Base-by-base conservation (phyloP, 2,888 invertebrate genomes). In the Phania funesta region DNA sequence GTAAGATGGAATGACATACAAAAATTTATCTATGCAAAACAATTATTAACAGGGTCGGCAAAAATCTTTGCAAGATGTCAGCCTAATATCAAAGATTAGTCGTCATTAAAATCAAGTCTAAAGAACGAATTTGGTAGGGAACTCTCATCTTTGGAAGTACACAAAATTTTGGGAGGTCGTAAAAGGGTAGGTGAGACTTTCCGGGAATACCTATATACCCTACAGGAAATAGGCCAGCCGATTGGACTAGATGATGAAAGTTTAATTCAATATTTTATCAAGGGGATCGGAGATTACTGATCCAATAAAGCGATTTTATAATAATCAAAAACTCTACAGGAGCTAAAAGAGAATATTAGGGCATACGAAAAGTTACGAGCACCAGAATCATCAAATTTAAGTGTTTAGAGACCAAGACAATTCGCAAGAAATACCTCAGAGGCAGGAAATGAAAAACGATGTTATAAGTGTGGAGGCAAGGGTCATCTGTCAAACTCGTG, bases 1-100 rank as follows among this genome's bases (percentile, higher is more conserved):
- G 62, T 60, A 0, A 29, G 20, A 9, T 82, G 76, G 78, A 74
- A 58, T 11, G 41, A 41, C n/a, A 13, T 74, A n/a, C 74, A 68
- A 62, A 82, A 68, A 26, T 79, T 46, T 24, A 68, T 83, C 3
- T 83, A 83, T 38, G 83, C 50, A 1, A 83, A 83, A 54, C 83
- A 80, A 11, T 52, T 80, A 52, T 41, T 83, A 22, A 56, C 52
- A 38, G 83, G 83, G 44, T 9, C n/a, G n/a, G n/a, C n/a, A n/a
- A n/a, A n/a, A 6, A 60, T 20, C 6, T 44, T 60, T 44, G 16
- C 41, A 2, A 60, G 48, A 32, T 32, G 48, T 32, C 32, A 48
- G 48, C n/a, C 46, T 3, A 32, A 26, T 6, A 44, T 60, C 1
- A 60, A 6, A 4, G 44, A 60, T 26, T 60, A 44, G 60, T 0